These are phyloP conservation scores for Melolontha melolontha DNA, from an alignment of 2,888 invertebrate species.

Conservation along the genomic window DNA sequence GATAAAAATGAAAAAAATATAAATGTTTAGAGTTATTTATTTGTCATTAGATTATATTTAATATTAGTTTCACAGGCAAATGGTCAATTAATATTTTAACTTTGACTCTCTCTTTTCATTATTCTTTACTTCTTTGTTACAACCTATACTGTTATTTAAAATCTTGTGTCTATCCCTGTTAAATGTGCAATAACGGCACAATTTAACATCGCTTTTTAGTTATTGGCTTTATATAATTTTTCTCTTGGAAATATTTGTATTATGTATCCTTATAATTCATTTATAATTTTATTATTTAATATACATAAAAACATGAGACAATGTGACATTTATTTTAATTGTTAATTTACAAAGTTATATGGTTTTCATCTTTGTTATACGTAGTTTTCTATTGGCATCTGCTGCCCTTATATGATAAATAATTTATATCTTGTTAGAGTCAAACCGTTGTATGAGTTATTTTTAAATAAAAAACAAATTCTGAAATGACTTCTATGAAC, in stretches of 20 bases:
- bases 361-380: constrained; percentile 42
- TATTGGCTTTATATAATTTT: constrained; percentile 53
- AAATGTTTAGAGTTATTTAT: constrained; percentile 21
- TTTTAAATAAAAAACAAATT: constrained; percentile 63
- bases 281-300: constrained; percentile 21
- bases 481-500: constrained; percentile 34
- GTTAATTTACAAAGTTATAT: constrained; percentile 42
- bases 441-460: constrained; percentile 65
- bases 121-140: constrained; percentile 29
- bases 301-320: constrained; percentile 14
- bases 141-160: constrained; percentile 46
- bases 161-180: constrained; percentile 55
- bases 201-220: constrained; percentile 50
- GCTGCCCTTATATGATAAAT: constrained; percentile 44
- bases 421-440: constrained; percentile 65
- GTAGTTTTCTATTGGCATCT: constrained; percentile 44
- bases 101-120: constrained; percentile 11
- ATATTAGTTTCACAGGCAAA: constrained; percentile 12
- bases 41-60: constrained; percentile 9
- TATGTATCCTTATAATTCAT: constrained; percentile 19
- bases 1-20: constrained; percentile 23
- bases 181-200: constrained; percentile 59
- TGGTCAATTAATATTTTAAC: constrained; percentile 13
- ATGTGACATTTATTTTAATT: constrained; percentile 30
- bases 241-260: constrained; percentile 41